Evolutionary conservation across 2,113 vertebrate genomes (phyloP), one percentile per base, ranked within the genome.

Genomic region (Pollimyrus isidori): DNA sequence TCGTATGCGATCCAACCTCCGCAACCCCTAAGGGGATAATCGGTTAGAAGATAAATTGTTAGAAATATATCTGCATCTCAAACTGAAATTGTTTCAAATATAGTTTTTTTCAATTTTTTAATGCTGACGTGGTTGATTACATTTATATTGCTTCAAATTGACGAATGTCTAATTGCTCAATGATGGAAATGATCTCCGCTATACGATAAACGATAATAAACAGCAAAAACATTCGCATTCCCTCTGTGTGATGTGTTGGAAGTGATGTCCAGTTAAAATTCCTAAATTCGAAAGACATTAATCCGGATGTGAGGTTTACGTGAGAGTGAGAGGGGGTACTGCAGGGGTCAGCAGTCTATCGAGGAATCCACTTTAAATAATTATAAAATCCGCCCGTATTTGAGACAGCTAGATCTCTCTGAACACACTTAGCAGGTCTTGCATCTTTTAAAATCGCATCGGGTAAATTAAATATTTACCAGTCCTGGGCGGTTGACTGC

Each of bases 401-500:
- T 49, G 39, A 62, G 26, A 49, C 65, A 45, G 52, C 88, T 56
- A 52, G 49, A 82, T 73, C 73, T 53, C 49, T 39, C 76, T 42
- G 87, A 84, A 62, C 87, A 53, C 80, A 62, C 23, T 88, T 83
- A 17, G 56, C 39, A n/a, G 88, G 88, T 35, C 87, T 82, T 90
- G 89, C 87, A 91, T 91, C 87, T 89, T 87, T 90, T 90, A 89
- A 88, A 91, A 80, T 88, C 65, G 86, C 88, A 91, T 89, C 80
- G 90, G 89, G 90, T 90, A 48, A 92, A 93, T 92, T 90, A 91
- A 83, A 92, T 91, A 87, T 89, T 91, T 88, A 92, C 90, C 88
- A 90, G 82, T 91, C 91, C 52, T 90, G 91, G 91, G 83, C 91
- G 92, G 90, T 90, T 92, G 90, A 93, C 84, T 92, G 92, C 87